A percentile compares a stretch with the other conserved stretches of the same genome.
phyloP scores from a whole-genome alignment of 2,113 vertebrate species.

The Heteronetta atricapilla region DNA sequence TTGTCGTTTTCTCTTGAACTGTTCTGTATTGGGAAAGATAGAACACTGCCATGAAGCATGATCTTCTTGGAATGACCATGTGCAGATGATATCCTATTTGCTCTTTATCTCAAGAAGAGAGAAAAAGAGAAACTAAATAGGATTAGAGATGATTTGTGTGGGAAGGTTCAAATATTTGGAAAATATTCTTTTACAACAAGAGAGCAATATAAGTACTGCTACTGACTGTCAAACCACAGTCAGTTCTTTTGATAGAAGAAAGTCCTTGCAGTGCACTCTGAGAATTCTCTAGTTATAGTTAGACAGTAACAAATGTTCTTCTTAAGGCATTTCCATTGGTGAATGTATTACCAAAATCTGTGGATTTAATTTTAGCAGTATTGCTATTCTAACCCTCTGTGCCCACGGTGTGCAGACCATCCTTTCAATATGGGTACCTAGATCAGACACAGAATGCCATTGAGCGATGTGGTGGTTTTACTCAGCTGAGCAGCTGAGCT shows the following conservation, averaged over 20 bases:
- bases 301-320: background rate
- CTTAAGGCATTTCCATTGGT: background rate
- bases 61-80: background rate
- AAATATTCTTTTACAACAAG: background rate
- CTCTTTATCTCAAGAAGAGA: background rate
- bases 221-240: background rate
- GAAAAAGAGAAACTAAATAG: background rate
- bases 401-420: background rate
- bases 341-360: background rate
- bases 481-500: no score
- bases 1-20: background rate
- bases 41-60: background rate
- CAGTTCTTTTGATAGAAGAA: background rate
- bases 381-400: background rate
- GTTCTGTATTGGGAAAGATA: background rate
- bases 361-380: background rate
- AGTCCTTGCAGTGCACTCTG: background rate
- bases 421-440: background rate
- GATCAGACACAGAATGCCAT: background rate
- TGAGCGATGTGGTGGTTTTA: background rate
- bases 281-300: background rate
- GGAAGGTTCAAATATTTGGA: background rate
- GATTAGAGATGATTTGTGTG: background rate
- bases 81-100: background rate
- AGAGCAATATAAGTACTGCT: background rate